Conservation (phyloP, 2,113 vertebrate genomes). For the Otolemur garnettii region DNA sequence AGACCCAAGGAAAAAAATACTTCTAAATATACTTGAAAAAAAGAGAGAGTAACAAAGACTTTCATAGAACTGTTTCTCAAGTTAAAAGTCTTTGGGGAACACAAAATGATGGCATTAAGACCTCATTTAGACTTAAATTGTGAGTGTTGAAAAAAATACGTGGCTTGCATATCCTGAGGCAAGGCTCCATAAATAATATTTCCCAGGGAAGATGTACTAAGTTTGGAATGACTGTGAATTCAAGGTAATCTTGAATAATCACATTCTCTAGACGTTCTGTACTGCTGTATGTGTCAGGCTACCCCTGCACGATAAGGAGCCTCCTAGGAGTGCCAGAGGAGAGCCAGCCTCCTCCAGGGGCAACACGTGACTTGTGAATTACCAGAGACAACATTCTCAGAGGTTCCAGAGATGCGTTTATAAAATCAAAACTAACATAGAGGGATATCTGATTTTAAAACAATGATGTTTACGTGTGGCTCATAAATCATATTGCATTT, state of each 20-base stretch:
- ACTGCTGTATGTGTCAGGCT: not conserved
- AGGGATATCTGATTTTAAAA: not conserved
- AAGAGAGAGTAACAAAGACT: not conserved
- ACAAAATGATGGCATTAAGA: not conserved
- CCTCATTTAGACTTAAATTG: conserved; percentile 24
- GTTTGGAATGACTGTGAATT: not conserved
- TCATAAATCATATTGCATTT: not conserved
- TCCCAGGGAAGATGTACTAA: not conserved
- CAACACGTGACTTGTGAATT: not conserved
- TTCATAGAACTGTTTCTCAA: not conserved
- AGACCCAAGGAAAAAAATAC: not conserved
- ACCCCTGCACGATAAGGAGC: not conserved
- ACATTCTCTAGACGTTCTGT: not conserved
- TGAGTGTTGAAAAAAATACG: not conserved
- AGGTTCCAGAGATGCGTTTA: not conserved
- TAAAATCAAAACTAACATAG: not conserved
- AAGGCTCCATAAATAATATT: not conserved
- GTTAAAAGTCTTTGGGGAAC: not conserved
- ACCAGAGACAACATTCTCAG: not conserved
- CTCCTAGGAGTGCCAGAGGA: not conserved
- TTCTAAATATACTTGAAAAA: not conserved
- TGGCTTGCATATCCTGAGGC: not conserved
- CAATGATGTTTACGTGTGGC: not conserved
- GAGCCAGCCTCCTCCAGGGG: not conserved
- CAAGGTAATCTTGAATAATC: not conserved